phyloP scores from a whole-genome alignment of 2,888 invertebrate genomes.

The Melitaea athalia region DNA sequence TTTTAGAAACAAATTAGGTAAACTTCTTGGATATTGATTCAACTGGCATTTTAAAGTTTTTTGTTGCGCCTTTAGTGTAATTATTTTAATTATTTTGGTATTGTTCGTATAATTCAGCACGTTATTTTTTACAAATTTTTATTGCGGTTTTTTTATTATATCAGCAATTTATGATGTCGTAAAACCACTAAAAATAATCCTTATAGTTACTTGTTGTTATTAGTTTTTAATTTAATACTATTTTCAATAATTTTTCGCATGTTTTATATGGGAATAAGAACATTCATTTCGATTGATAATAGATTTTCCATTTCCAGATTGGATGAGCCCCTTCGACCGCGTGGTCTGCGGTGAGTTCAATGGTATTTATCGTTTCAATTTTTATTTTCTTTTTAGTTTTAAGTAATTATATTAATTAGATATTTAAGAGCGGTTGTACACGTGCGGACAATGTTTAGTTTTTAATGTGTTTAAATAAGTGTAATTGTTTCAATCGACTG shows the following conservation, averaged over 20 bases:
- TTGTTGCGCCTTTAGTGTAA: not conserved
- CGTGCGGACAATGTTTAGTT: slow-evolving; percentile 16
- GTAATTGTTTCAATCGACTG: slow-evolving; percentile 30
- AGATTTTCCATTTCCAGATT: slow-evolving; percentile 90
- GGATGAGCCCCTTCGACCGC: slow-evolving; percentile 97
- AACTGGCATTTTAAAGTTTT: not conserved
- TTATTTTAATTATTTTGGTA: slow-evolving; percentile 3
- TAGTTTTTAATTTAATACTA: not conserved
- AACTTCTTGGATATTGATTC: not conserved
- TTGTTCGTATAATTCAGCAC: slow-evolving; percentile 4
- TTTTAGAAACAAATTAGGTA: not conserved
- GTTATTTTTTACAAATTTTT: not conserved
- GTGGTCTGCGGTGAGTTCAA: slow-evolving; percentile 97
- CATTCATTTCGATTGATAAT: slow-evolving; percentile 83
- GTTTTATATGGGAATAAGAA: slow-evolving; percentile 66
- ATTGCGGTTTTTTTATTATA: not conserved
- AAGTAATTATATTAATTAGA: slow-evolving; percentile 58
- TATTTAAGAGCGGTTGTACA: slow-evolving; percentile 18
- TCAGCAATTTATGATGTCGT: not conserved
- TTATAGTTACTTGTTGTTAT: not conserved
- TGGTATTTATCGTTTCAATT: slow-evolving; percentile 87
- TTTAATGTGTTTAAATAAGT: slow-evolving; percentile 20
- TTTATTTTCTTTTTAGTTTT: slow-evolving; percentile 81
- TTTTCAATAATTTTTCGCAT: slow-evolving; percentile 54
- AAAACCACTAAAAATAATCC: not conserved